phyloP scores from a whole-genome alignment of 1,140 invertebrate species.

The Eufriesea mexicana region DNA sequence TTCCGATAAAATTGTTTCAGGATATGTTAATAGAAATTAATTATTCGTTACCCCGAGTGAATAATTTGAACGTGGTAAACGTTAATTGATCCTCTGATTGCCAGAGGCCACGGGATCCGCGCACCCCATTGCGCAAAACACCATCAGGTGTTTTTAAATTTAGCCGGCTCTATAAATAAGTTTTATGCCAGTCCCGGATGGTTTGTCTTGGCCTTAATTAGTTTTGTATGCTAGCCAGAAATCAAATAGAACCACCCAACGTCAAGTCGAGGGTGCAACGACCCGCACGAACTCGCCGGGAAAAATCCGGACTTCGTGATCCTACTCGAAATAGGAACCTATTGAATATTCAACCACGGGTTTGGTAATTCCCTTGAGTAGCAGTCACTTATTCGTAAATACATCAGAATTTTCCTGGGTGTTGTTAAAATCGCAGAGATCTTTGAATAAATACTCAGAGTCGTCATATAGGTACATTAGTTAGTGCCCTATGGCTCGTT shows the following conservation, averaged over 20 bases:
- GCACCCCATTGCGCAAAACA: slow-evolving; percentile 36
- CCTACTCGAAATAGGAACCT: slow-evolving; percentile 19
- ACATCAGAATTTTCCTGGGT: neutral
- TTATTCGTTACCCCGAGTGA: fast-evolving
- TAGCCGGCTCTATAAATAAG: slow-evolving; percentile 56
- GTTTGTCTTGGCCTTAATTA: slow-evolving; percentile 55
- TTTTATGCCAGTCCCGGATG: slow-evolving; percentile 41
- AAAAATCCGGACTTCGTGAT: slow-evolving; percentile 10
- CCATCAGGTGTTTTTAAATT: slow-evolving; percentile 51
- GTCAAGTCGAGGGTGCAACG: slow-evolving; percentile 49
- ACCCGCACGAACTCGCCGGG: slow-evolving; percentile 27
- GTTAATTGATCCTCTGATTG: neutral
- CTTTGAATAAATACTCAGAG: neutral
- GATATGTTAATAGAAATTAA: neutral
- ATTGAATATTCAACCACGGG: slow-evolving; percentile 7
- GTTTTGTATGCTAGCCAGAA: slow-evolving; percentile 51
- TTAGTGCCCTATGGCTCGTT: too few relatives aligned
- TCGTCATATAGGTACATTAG: neutral
- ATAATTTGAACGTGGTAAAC: neutral
- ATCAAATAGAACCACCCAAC: slow-evolving; percentile 51
- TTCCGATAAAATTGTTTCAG: too few relatives aligned
- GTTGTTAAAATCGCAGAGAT: neutral
- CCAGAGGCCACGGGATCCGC: neutral
- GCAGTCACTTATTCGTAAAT: neutral
- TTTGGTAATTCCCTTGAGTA: neutral